Percentiles rank a stretch among this genome's conserved stretches.
Conservation (phyloP, 1,140 invertebrate genomes). For the Zaprionus lachaisei region DNA sequence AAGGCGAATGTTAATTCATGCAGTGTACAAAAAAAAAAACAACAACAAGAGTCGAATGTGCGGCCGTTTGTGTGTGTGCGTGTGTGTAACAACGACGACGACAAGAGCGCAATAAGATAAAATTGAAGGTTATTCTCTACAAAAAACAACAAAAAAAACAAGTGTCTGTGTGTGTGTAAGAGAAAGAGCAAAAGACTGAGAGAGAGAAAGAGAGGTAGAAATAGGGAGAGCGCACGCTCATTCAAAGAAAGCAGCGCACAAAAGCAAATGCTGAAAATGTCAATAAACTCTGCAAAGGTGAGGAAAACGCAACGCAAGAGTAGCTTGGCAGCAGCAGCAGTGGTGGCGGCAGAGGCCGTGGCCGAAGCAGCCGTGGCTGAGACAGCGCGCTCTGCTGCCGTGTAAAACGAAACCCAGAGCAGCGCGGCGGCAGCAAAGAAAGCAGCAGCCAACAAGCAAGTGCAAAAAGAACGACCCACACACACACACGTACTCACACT, state of each 20-base stretch:
- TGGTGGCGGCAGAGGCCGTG: slow-evolving; percentile 16
- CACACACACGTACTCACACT: slow-evolving; percentile 5
- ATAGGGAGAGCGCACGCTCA: slow-evolving; percentile 61
- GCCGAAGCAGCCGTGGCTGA: slow-evolving; percentile 18
- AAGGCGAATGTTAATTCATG: slow-evolving; percentile 52
- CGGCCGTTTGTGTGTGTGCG: slow-evolving; percentile 9
- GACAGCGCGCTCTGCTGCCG: slow-evolving; percentile 40
- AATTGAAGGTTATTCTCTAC: slow-evolving; percentile 79
- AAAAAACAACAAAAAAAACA: slow-evolving; percentile 72
- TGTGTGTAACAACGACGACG: slow-evolving; percentile 33
- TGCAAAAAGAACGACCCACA: slow-evolving; percentile 53
- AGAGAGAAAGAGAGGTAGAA: slow-evolving; percentile 32
- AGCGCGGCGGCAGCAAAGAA: slow-evolving; percentile 56
- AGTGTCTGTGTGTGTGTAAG: slow-evolving; percentile 51
- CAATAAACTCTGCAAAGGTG: slow-evolving; percentile 82
- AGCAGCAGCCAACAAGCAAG: slow-evolving; percentile 67
- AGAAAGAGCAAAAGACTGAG: slow-evolving; percentile 9
- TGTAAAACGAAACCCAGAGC: slow-evolving; percentile 70
- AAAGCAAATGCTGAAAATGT: slow-evolving; percentile 80
- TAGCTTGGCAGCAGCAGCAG: slow-evolving; percentile 38
- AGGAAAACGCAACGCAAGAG: slow-evolving; percentile 80
- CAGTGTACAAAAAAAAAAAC: slow-evolving; percentile 38
- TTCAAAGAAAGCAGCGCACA: slow-evolving; percentile 76
- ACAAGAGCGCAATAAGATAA: slow-evolving; percentile 74
- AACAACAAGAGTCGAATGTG: slow-evolving; percentile 50